These are phyloP conservation scores for Agrenia bidenticulata DNA, from an alignment of 2,888 invertebrate genomes.

Conservation along the genomic window DNA sequence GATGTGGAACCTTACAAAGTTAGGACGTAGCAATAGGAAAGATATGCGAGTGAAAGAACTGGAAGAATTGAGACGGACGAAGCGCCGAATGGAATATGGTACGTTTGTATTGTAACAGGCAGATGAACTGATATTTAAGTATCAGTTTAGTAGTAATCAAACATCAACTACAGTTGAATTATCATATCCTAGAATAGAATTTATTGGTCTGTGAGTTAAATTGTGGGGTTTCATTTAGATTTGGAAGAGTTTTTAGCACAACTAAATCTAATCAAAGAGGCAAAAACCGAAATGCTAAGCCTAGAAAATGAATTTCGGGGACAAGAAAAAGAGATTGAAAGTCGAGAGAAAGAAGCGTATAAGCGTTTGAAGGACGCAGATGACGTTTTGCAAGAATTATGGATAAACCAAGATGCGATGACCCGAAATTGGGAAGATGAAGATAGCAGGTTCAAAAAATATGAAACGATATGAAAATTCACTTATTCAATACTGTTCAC, in stretches of 20 bases:
- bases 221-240: background rate
- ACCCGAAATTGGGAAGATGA: background rate
- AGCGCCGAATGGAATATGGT: conserved; percentile 14
- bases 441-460: background rate
- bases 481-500: no score
- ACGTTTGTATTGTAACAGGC: no score
- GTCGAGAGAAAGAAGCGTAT: conserved; percentile 10
- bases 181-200: no score
- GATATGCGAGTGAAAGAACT: background rate
- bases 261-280: background rate
- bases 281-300: background rate
- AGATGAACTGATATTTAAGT: no score
- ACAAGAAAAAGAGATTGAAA: background rate
- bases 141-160: no score
- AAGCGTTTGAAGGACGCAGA: conserved; percentile 5
- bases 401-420: background rate
- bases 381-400: background rate
- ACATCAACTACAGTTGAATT: background rate
- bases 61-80: background rate
- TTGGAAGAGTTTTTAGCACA: conserved; percentile 5
- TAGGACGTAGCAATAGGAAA: background rate
- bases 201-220: no score
- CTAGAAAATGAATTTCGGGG: background rate
- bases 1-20: conserved; percentile 12
- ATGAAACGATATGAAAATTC: background rate